Base-by-base conservation (phyloP, 2,113 vertebrate genomes). In the Circaetus gallicus region DNA sequence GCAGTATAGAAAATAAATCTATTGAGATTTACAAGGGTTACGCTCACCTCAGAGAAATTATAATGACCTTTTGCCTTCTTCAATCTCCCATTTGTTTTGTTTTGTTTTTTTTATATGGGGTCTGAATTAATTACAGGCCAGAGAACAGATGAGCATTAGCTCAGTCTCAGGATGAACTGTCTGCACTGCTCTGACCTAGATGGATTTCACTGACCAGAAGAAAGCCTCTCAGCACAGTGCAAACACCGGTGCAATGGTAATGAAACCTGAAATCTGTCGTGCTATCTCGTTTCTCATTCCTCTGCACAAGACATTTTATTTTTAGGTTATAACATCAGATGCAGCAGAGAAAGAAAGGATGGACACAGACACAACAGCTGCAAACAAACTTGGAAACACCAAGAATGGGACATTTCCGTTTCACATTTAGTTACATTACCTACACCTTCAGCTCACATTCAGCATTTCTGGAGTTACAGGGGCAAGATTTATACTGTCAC, bases 191-290 rank as follows among this genome's bases (percentile, higher is more conserved):
- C 42, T 31, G 84, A 47, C 72, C 36, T 11, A 42, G 25, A 13
- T 1, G 0, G 34, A 81, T 49, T 8, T 25, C 42, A 17, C 28
- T 10, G 73, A 53, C 16, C 62, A 93, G 78, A 10, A 80, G 13
- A 59, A 85, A 72, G 10, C 9, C 53, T 29, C 53, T 45, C 36
- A 40, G 32, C 70, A 59, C 59, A 42, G 32, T 7, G 16, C 29
- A 25, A 72, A 49, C 24, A 29, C 49, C 9, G 1, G 13, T 7
- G 8, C 1, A 0, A 66, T 1, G 2, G 31, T 18, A 82, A 9
- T 3, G 8, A 53, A 58, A 52, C 29, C 38, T 25, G 65, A 13
- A 69, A 55, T 50, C 29, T 16, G n/a, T 5, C 2, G 0, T 13
- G 32, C 53, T 59, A 8, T 11, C 59, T 53, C 5, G 0, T 67